phyloP scores from a whole-genome alignment of 1,140 invertebrate species.

The Aricia agestis region DNA sequence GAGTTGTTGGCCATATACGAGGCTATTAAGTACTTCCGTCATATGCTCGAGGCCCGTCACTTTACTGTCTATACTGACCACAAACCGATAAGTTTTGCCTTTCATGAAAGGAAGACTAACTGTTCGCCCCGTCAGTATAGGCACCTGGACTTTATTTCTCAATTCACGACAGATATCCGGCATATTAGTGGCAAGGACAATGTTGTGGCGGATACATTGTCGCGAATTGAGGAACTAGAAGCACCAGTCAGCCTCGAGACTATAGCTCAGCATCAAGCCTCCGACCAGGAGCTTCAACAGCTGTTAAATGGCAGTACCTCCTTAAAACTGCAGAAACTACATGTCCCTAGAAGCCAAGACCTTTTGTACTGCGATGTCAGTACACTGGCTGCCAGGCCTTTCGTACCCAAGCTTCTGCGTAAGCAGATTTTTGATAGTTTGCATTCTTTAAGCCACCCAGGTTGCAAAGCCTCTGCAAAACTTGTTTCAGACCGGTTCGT shows the following conservation, averaged over 20 bases:
- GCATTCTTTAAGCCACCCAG: background rate
- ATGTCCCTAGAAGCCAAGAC: background rate
- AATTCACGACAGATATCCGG: background rate
- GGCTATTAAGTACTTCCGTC: background rate
- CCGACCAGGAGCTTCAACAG: background rate
- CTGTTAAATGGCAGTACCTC: background rate
- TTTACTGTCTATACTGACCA: conserved; percentile 6
- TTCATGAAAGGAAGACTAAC: background rate
- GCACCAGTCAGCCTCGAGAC: background rate
- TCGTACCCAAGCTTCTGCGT: background rate
- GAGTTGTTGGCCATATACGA: background rate
- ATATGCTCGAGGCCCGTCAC: background rate
- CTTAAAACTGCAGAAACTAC: background rate
- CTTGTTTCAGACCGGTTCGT: background rate
- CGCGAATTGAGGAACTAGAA: background rate
- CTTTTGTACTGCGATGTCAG: background rate
- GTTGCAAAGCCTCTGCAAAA: background rate
- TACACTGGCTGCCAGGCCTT: background rate
- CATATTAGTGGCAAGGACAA: background rate
- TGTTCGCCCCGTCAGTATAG: conserved; percentile 4
- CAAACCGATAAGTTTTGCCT: background rate
- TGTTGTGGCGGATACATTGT: background rate
- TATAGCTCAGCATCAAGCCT: background rate
- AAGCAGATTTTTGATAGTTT: background rate
- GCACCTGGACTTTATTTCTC: background rate